These are phyloP conservation scores for Glandiceps talaboti DNA, from an alignment of 53 echinoderm and acorn worm species.

Conservation along the genomic window DNA sequence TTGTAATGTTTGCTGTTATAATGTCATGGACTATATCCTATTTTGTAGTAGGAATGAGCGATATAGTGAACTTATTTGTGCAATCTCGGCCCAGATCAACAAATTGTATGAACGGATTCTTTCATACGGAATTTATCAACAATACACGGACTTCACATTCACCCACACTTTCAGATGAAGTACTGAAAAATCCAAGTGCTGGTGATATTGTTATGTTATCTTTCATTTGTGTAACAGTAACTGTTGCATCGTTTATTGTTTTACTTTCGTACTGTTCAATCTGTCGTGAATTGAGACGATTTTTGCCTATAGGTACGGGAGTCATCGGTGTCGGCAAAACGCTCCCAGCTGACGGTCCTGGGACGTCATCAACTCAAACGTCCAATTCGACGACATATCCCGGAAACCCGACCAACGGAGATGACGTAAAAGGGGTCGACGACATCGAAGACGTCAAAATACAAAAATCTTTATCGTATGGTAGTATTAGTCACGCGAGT, in stretches of 20 bases:
- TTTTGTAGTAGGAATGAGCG: neutral
- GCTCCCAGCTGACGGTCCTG: neutral
- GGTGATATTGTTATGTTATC: neutral
- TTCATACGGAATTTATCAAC: neutral
- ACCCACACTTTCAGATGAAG: neutral
- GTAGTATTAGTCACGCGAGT: neutral
- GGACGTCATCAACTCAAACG: neutral
- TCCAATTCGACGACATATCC: neutral
- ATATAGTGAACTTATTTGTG: neutral
- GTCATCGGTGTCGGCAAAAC: neutral
- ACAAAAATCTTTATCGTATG: neutral
- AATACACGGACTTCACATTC: neutral
- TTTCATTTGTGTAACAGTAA: neutral
- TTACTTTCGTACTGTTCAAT: neutral
- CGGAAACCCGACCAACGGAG: neutral
- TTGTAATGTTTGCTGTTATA: neutral
- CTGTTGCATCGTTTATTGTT: neutral
- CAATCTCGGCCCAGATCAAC: neutral
- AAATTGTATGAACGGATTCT: neutral
- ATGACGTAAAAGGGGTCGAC: neutral
- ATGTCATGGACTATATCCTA: neutral
- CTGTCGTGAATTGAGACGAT: neutral
- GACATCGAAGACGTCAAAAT: neutral
- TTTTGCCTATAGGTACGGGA: neutral
- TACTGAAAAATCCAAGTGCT: neutral